Conservation (phyloP, 2,113 vertebrate genomes). For the Muntiacus reevesi region DNA sequence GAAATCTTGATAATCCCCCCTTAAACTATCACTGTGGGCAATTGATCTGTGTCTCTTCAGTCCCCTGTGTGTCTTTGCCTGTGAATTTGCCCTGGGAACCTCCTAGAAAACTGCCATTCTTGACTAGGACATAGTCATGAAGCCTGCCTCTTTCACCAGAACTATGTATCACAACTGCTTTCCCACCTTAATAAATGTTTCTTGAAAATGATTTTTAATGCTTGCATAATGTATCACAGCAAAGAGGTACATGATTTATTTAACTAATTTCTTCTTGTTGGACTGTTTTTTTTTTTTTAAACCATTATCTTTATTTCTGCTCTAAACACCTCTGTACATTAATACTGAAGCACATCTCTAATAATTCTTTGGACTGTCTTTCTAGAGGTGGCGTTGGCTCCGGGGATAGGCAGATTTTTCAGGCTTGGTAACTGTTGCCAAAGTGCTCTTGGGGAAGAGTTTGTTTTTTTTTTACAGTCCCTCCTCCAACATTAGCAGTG, state of each 20-base stretch:
- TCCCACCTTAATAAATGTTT: constrained; percentile 11
- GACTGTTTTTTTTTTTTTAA: not conserved
- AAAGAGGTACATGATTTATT: constrained; percentile 31
- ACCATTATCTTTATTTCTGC: not conserved
- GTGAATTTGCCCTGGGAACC: not conserved
- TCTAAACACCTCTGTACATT: not conserved
- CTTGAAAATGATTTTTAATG: constrained; percentile 12
- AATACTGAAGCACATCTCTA: not conserved
- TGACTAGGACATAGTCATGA: not conserved
- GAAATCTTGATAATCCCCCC: not conserved
- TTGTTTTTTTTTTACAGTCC: not conserved
- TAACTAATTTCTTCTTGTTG: constrained; percentile 37
- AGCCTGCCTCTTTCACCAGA: not conserved
- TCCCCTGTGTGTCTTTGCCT: not conserved
- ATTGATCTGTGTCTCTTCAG: not conserved
- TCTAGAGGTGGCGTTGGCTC: not conserved
- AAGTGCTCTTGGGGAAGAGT: constrained; percentile 8
- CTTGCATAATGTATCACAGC: not conserved
- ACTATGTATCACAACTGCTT: not conserved
- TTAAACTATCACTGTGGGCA: not conserved
- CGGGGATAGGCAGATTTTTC: not conserved
- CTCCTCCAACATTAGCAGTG: not conserved
- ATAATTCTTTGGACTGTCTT: constrained; percentile 28
- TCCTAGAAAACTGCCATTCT: not conserved
- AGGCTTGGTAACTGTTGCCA: constrained; percentile 14